Evolutionary conservation across 2,113 vertebrate genomes (phyloP), one percentile per base, ranked within the genome.

Genomic region (Sus scrofa): DNA sequence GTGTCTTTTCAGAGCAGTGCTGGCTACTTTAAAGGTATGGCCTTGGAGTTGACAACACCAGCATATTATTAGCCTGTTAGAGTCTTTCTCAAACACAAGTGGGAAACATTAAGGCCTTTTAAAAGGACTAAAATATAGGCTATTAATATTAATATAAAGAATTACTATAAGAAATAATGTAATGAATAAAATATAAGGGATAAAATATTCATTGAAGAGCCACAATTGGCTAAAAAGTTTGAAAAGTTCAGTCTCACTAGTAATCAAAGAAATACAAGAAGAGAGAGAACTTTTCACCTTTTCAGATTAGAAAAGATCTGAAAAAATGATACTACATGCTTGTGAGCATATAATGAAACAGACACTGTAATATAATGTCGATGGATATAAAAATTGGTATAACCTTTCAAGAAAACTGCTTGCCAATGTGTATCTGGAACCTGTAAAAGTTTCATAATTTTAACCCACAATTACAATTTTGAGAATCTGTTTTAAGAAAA

Each of bases 401-500:
- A 73, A 78, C 18, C 71, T 96, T 89, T 90, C 73, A 90, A 81
- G 83, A 86, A 83, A 58, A 20, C 32, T 94, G 11, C 30, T 63
- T 68, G 30, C 74, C 34, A 95, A 70, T 34, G 56, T 83, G 32
- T 65, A 65, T 30, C 22, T 34, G 39, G 16, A 92, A 60, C 11
- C 3, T 95, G 74, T 90, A 70, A 63, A 81, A 44, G 19, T 70
- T 77, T 63, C 6, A 75, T 60, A 58, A 77, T 77, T 77, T 90
- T 87, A 70, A 13, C 9, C 34, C 18, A 54, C 74, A 54, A 86
- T 81, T 93, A 9, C 18, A 90, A 77, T 70, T 92, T 71, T 83
- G 58, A 84, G 34, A 20, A 93, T 90, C 37, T 34, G 30, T 12
- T 89, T 19, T 75, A 92, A 92, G 89, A 58, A 89, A 82, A 86